A percentile compares a stretch with the other conserved stretches of the same genome.
Conservation (phyloP, 1,140 invertebrate species). For the Bombus impatiens region DNA sequence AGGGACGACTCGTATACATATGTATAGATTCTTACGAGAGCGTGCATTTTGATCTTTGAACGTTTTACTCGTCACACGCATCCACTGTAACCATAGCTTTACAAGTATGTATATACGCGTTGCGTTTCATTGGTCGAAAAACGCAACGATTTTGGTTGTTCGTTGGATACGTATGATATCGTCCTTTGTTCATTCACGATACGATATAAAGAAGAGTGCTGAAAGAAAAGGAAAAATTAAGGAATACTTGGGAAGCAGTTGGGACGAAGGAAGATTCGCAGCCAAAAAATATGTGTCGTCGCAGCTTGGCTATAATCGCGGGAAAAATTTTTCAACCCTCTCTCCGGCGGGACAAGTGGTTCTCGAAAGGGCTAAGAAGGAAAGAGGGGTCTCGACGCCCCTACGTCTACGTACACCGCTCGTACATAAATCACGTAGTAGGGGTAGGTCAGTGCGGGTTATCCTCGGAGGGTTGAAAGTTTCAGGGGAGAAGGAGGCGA, state of each 20-base stretch:
- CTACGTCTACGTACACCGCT: conserved; percentile 65
- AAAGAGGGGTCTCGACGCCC: conserved; percentile 68
- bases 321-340: conserved; percentile 64
- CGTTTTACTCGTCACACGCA: no score
- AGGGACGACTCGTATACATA: not conserved
- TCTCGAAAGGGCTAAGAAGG: conserved; percentile 67
- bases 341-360: conserved; percentile 57
- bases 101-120: no score
- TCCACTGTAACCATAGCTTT: no score
- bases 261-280: not conserved
- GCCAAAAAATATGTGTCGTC: conserved; percentile 48
- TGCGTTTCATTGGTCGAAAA: not conserved
- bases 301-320: conserved; percentile 52
- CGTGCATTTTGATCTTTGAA: no score
- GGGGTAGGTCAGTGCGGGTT: conserved; percentile 79
- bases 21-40: no score
- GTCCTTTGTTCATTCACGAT: not conserved
- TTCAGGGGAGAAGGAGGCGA: conserved; percentile 74
- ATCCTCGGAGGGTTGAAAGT: conserved; percentile 78
- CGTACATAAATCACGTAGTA: conserved; percentile 79
- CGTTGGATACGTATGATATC: not conserved
- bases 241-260: not conserved
- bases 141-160: not conserved
- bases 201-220: accelerated
- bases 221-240: no score